phyloP scores from a whole-genome alignment of 2,797 vertebrate species.

The Anas bernieri region DNA sequence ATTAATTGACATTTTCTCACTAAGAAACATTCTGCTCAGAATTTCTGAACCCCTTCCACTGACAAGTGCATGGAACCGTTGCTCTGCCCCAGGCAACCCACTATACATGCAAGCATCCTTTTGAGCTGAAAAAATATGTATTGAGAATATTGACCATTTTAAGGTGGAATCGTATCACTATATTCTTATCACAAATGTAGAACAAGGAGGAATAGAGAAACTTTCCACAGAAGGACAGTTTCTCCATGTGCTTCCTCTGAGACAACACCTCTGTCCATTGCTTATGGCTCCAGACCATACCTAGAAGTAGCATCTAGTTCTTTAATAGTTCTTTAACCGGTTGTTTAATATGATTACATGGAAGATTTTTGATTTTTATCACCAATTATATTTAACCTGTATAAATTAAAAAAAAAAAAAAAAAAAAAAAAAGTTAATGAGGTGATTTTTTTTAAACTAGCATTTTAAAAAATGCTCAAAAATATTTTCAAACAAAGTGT shows the following conservation, averaged over 20 bases:
- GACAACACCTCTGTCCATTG: background rate
- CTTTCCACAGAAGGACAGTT: background rate
- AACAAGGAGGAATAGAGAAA: background rate
- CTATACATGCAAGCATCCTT: background rate
- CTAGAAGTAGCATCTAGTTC: background rate
- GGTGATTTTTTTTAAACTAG: background rate
- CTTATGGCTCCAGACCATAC: background rate
- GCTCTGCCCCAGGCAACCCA: conserved; percentile 15
- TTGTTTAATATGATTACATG: background rate
- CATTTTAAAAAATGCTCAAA: background rate
- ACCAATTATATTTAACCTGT: background rate
- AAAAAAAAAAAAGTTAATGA: background rate
- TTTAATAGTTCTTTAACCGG: background rate
- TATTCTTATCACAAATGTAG: background rate
- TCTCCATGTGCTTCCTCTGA: background rate
- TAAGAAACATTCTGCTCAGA: conserved; percentile 52
- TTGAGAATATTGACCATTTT: background rate
- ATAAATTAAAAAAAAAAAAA: background rate
- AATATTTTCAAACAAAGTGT: background rate
- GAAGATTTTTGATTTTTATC: background rate
- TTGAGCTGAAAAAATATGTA: background rate
- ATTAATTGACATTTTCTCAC: conserved; percentile 61
- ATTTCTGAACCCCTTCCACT: conserved; percentile 2
- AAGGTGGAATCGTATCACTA: background rate
- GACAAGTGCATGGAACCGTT: background rate